Evolutionary conservation across 2,888 invertebrate genomes (phyloP).

Genomic region (Caenorhabditis sp.): DNA sequence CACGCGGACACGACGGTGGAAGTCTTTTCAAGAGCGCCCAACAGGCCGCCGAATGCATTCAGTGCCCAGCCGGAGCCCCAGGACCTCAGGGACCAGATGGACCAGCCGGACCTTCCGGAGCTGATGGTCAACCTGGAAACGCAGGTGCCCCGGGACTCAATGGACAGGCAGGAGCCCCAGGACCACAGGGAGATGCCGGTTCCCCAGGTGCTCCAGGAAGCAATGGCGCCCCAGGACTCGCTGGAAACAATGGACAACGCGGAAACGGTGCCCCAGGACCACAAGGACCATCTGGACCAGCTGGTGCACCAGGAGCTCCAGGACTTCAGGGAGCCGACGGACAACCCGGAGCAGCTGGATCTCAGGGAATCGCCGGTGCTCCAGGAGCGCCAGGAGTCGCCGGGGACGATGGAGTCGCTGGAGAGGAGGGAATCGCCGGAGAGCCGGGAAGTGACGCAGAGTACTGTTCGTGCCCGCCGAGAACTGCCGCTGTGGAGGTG

Average conservation of each 20-base stretch:
- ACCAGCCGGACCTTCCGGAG: constrained; percentile 47
- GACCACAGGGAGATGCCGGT: constrained; percentile 47
- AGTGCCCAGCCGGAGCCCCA: constrained; percentile 54
- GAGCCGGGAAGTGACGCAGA: constrained; percentile 46
- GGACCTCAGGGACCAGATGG: constrained; percentile 64
- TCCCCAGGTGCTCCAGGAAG: constrained; percentile 41
- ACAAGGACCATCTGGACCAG: constrained; percentile 48
- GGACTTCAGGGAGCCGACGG: constrained; percentile 31
- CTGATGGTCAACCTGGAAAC: constrained; percentile 50
- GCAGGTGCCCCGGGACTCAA: constrained; percentile 23
- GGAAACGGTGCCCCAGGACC: constrained; percentile 39
- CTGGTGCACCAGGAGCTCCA: constrained; percentile 33
- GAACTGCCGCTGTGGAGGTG: constrained; percentile 52
- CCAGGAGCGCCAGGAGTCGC: constrained; percentile 44
- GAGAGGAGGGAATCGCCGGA: constrained; percentile 40
- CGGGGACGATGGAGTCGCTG: constrained; percentile 43
- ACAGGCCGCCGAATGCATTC: constrained; percentile 38
- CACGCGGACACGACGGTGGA: constrained; percentile 40
- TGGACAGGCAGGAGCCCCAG: constrained; percentile 39
- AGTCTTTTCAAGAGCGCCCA: neutral
- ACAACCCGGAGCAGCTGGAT: constrained; percentile 37
- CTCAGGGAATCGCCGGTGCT: constrained; percentile 42
- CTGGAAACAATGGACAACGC: constrained; percentile 45
- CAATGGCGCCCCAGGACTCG: constrained; percentile 26
- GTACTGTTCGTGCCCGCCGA: constrained; percentile 52